phyloP scores from a whole-genome alignment of 2,888 invertebrate species.

The Mylabris sibirica region DNA sequence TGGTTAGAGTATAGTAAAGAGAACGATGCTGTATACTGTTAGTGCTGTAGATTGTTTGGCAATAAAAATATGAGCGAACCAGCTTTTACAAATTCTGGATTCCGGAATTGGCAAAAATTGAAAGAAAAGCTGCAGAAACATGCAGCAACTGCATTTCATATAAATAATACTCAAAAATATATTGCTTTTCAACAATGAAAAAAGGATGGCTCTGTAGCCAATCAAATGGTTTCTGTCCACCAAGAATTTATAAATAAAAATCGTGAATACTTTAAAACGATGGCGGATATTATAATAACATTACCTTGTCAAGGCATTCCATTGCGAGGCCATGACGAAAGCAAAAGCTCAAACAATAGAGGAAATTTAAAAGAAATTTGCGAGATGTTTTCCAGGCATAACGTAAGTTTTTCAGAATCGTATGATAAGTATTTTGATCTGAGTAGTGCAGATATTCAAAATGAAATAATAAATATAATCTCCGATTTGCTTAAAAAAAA shows the following conservation, averaged over 20 bases:
- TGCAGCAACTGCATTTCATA: constrained; percentile 9
- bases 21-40: constrained; percentile 17
- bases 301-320: constrained; percentile 17
- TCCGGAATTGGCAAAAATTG: constrained; percentile 19
- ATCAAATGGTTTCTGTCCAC: constrained; percentile 19
- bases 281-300: too few relatives aligned
- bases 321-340: constrained; percentile 44
- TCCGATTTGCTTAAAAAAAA: neutral
- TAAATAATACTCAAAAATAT: constrained; percentile 19
- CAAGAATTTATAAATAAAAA: constrained; percentile 22
- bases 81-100: constrained; percentile 13
- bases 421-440: neutral
- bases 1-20: constrained; percentile 19
- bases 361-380: constrained; percentile 44
- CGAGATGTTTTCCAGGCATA: constrained; percentile 39
- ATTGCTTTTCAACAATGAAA: constrained; percentile 16
- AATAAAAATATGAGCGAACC: constrained; percentile 2
- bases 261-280: constrained; percentile 17
- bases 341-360: constrained; percentile 35
- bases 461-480: neutral
- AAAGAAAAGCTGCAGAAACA: constrained; percentile 5
- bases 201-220: constrained; percentile 18
- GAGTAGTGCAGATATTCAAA: neutral
- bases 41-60: constrained; percentile 19
- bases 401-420: constrained; percentile 32